Percentiles rank a stretch among this genome's conserved stretches.
Evolutionary conservation across 2,113 vertebrate genomes (phyloP).

Genomic region (Takifugu flavidus): DNA sequence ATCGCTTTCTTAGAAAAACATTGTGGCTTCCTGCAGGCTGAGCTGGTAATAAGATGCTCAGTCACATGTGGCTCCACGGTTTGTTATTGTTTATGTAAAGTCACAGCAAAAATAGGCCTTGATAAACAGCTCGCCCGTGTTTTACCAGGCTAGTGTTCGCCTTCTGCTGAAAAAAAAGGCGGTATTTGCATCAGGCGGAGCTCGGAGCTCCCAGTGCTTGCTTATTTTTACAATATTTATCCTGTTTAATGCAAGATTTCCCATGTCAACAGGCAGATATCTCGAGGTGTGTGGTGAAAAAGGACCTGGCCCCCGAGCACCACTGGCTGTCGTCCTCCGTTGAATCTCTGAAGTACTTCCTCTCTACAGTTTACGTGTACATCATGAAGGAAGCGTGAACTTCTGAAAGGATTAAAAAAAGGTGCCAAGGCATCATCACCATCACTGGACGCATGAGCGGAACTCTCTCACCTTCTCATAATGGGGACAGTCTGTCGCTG

Average conservation of each 20-base stretch:
- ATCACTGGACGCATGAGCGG: background rate
- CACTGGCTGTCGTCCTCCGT: constrained; percentile 82
- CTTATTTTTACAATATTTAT: no score
- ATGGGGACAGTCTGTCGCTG: constrained; percentile 10
- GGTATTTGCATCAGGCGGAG: no score
- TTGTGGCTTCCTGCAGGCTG: constrained; percentile 3
- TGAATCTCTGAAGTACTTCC: constrained; percentile 84
- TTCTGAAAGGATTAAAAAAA: background rate
- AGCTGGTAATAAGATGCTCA: background rate
- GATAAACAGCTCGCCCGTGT: no score
- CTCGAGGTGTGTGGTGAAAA: constrained; percentile 87
- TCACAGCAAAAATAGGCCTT: no score
- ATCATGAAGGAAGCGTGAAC: constrained; percentile 84
- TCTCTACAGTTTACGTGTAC: constrained; percentile 86
- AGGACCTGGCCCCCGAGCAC: constrained; percentile 76
- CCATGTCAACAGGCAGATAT: constrained; percentile 80
- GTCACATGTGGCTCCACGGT: background rate
- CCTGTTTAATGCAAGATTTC: no score
- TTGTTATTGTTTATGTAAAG: no score
- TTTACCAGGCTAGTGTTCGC: no score
- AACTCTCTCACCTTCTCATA: no score
- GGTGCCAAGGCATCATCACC: background rate
- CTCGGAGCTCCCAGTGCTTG: no score
- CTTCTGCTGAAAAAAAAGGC: no score
- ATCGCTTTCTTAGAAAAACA: background rate